phyloP scores from a whole-genome alignment of 2,797 vertebrate genomes.

The Moxostoma hubbsi region DNA sequence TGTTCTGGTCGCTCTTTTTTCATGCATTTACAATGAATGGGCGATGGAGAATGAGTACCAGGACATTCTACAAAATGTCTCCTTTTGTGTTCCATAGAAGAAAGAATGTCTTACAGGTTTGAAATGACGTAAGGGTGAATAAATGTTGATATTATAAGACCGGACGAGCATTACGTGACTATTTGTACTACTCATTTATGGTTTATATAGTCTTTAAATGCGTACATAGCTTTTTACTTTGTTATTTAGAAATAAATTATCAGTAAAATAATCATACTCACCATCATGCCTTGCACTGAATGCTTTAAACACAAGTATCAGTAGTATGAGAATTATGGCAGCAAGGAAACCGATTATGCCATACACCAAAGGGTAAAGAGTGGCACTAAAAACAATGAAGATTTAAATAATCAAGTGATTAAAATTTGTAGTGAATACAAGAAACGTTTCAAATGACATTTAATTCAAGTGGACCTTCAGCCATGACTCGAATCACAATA shows the following conservation, averaged over 20 bases:
- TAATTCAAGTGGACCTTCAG: neutral
- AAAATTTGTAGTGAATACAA: neutral
- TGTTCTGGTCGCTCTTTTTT: too few relatives aligned
- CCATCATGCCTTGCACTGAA: neutral
- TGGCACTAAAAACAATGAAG: conserved; percentile 18
- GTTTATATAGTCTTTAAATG: too few relatives aligned
- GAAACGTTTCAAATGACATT: neutral
- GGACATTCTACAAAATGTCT: too few relatives aligned
- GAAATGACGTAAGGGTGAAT: too few relatives aligned
- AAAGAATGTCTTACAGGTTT: too few relatives aligned
- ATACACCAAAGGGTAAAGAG: neutral
- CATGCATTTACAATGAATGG: too few relatives aligned
- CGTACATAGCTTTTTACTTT: neutral
- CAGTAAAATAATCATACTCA: conserved; percentile 18
- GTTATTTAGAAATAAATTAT: neutral
- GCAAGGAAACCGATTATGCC: conserved; percentile 43
- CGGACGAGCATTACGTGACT: too few relatives aligned
- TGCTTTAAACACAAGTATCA: conserved; percentile 31
- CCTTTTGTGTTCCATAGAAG: too few relatives aligned
- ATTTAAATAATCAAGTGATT: neutral
- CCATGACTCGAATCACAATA: neutral
- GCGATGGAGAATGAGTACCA: too few relatives aligned
- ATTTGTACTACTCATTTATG: too few relatives aligned
- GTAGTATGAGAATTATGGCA: conserved; percentile 30
- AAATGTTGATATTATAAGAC: too few relatives aligned